phyloP scores from a whole-genome alignment of 2,797 vertebrate genomes.

The Mycteria americana region DNA sequence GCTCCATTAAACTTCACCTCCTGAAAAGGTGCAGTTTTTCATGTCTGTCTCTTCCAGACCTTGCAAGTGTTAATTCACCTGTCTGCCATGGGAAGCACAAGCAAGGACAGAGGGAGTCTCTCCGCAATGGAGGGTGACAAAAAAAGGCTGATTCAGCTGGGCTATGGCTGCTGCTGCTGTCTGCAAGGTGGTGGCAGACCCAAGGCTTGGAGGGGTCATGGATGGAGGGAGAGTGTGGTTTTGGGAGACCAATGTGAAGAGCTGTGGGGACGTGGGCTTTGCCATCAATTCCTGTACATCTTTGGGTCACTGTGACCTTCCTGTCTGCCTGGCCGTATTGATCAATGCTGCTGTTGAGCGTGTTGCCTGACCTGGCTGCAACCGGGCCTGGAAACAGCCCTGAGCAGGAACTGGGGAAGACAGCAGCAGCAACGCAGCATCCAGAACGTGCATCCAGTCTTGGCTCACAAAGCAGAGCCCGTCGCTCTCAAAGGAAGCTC shows the following conservation, averaged over 20 bases:
- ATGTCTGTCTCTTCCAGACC: background rate
- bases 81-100: background rate
- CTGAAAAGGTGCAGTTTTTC: background rate
- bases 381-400: background rate
- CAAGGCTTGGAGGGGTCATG: background rate
- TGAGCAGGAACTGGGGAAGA: background rate
- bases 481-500: background rate
- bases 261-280: background rate
- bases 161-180: background rate
- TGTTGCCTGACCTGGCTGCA: background rate
- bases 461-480: background rate
- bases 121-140: background rate
- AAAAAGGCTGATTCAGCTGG: background rate
- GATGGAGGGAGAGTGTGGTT: background rate
- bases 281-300: background rate
- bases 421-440: background rate
- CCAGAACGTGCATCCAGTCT: background rate
- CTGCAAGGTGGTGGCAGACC: background rate
- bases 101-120: background rate
- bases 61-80: background rate
- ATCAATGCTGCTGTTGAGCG: background rate
- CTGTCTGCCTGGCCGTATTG: background rate
- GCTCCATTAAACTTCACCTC: background rate
- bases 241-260: background rate
- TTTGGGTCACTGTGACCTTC: background rate